A percentile compares a stretch with the other conserved stretches of the same genome.
Conservation (phyloP, 2,113 vertebrate genomes). For the Oenanthe oenanthe region DNA sequence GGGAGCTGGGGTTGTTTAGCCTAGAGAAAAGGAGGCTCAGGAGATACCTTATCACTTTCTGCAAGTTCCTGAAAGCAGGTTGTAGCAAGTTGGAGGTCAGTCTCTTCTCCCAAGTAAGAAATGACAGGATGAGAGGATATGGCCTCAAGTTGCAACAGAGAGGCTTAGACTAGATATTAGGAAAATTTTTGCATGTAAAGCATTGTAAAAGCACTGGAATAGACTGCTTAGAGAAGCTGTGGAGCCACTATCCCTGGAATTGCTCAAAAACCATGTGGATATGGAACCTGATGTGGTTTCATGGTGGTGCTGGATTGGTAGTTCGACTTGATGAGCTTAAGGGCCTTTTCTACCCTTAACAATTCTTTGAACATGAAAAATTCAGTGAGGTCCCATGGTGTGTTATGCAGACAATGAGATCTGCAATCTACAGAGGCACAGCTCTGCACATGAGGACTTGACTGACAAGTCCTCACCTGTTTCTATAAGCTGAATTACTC, state of each 20-base stretch:
- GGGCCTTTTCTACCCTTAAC: background rate
- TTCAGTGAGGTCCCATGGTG: background rate
- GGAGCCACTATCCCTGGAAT: background rate
- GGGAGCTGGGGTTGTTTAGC: background rate
- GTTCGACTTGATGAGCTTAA: background rate
- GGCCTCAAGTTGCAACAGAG: background rate
- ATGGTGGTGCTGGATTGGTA: background rate
- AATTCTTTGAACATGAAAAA: background rate
- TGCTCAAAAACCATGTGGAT: background rate
- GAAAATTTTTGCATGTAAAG: background rate
- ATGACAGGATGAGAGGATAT: background rate
- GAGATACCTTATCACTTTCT: background rate
- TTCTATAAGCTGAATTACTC: background rate
- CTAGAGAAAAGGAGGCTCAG: background rate
- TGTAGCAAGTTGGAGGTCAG: fast-evolving
- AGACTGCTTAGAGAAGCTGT: background rate
- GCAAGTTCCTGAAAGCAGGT: background rate
- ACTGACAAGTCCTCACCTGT: background rate
- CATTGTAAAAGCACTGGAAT: background rate
- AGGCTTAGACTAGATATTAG: background rate
- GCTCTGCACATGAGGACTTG: background rate
- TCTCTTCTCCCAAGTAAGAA: background rate
- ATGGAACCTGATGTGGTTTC: background rate
- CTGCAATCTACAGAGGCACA: background rate
- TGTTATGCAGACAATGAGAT: background rate